These are phyloP conservation scores for Moxostoma hubbsi DNA, from an alignment of 2,797 vertebrate species.

Conservation along the genomic window DNA sequence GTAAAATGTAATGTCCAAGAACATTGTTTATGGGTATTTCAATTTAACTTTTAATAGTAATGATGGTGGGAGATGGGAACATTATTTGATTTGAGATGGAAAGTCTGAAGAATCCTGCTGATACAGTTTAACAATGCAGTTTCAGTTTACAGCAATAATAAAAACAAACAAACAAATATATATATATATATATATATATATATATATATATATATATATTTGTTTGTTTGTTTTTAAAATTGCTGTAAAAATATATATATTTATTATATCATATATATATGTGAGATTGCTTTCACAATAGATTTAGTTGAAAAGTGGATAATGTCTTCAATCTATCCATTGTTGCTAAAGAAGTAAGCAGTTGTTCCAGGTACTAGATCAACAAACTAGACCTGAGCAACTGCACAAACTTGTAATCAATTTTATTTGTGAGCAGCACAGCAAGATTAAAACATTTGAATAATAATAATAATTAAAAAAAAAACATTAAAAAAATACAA, in stretches of 20 bases:
- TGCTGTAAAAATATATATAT: no score
- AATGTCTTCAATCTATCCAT: background rate
- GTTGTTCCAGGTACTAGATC: no score
- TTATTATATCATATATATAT: no score
- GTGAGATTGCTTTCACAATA: slow-evolving; percentile 47
- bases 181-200: no score
- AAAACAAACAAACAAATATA: slow-evolving; percentile 14
- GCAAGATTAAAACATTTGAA: no score
- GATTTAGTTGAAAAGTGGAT: slow-evolving; percentile 11
- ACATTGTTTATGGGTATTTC: slow-evolving; percentile 44
- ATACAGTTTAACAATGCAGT: slow-evolving; percentile 46
- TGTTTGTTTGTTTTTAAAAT: no score
- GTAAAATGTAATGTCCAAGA: slow-evolving; percentile 50
- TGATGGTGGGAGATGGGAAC: slow-evolving; percentile 34
- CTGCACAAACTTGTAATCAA: no score
- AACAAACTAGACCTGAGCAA: no score
- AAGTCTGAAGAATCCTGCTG: slow-evolving; percentile 50
- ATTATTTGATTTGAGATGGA: slow-evolving; percentile 41
- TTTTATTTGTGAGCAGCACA: no score
- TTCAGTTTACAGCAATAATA: slow-evolving; percentile 60
- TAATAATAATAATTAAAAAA: no score
- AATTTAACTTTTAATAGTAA: slow-evolving; percentile 39
- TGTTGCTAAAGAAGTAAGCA: no score
- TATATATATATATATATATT: no score
- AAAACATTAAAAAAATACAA: background rate